Percentiles rank a stretch among this genome's conserved stretches.
Evolutionary conservation across 2,888 invertebrate species (phyloP).

Genomic region (Parascotia fuliginaria): DNA sequence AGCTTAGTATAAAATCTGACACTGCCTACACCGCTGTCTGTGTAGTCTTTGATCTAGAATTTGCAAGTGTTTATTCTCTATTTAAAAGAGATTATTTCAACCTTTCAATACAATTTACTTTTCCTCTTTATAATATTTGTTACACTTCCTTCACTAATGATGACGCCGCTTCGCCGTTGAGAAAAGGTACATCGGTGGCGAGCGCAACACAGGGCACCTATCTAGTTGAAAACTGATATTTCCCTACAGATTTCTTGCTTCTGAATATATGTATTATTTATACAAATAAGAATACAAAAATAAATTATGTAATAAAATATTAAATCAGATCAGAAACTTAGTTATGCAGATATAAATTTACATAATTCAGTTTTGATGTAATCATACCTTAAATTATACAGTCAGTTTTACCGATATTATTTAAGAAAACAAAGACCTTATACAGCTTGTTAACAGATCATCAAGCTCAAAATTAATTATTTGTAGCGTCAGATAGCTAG

Average conservation of each 20-base stretch:
- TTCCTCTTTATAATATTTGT: conserved; percentile 12
- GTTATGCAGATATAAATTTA: neutral
- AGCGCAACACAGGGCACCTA: neutral
- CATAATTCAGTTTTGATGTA: neutral
- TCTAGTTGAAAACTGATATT: neutral
- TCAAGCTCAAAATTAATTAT: neutral
- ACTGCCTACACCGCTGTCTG: no score
- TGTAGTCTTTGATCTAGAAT: no score
- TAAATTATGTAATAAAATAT: neutral
- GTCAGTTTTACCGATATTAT: neutral
- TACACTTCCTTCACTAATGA: conserved; percentile 5
- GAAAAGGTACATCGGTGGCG: neutral
- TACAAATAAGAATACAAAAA: neutral
- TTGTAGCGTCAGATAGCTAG: neutral
- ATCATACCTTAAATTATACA: neutral
- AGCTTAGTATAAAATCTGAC: no score
- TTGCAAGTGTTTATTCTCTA: no score
- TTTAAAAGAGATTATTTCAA: conserved; percentile 2
- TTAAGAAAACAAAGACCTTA: neutral
- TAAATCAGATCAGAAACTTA: neutral
- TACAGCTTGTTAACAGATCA: neutral
- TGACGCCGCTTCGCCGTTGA: neutral
- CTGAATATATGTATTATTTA: no score
- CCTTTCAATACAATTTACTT: conserved; percentile 19
- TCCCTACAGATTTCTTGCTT: neutral